A percentile compares a stretch with the other conserved stretches of the same genome.
These are phyloP conservation scores for Diorhabda sublineata DNA, from an alignment of 1,140 invertebrate species.

Conservation along the genomic window DNA sequence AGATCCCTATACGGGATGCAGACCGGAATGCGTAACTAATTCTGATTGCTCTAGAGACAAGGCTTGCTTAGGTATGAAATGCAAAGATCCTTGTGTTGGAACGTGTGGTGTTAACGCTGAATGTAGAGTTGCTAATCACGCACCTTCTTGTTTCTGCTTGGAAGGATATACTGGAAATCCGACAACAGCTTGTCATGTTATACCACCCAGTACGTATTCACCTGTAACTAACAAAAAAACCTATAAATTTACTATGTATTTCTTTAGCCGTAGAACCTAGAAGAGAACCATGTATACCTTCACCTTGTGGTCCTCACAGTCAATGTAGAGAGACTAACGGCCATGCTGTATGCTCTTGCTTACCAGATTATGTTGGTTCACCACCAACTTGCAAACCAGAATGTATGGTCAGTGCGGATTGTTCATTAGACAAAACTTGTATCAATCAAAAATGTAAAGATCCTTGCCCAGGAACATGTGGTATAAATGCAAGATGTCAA, in stretches of 20 bases:
- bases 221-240: background rate
- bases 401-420: constrained; percentile 60
- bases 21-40: constrained; percentile 67
- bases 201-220: constrained; percentile 50
- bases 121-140: constrained; percentile 74
- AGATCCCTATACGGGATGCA: constrained; percentile 66
- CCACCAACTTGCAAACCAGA: constrained; percentile 62
- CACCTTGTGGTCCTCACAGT: constrained; percentile 69
- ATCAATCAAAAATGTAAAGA: constrained; percentile 58
- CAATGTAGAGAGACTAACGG: constrained; percentile 56
- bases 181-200: constrained; percentile 58
- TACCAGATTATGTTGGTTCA: constrained; percentile 56
- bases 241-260: background rate
- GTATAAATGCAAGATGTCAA: constrained; percentile 65
- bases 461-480: constrained; percentile 62
- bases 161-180: constrained; percentile 64
- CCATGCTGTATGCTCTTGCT: constrained; percentile 63
- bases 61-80: constrained; percentile 66
- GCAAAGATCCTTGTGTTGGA: constrained; percentile 65
- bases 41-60: constrained; percentile 63
- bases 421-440: constrained; percentile 57
- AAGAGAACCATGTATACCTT: constrained; percentile 61
- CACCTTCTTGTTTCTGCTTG: constrained; percentile 65
- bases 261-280: constrained; percentile 42
- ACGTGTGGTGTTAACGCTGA: constrained; percentile 72